These are phyloP conservation scores for Chelmon rostratus DNA, from an alignment of 2,797 vertebrate species.

Conservation along the genomic window DNA sequence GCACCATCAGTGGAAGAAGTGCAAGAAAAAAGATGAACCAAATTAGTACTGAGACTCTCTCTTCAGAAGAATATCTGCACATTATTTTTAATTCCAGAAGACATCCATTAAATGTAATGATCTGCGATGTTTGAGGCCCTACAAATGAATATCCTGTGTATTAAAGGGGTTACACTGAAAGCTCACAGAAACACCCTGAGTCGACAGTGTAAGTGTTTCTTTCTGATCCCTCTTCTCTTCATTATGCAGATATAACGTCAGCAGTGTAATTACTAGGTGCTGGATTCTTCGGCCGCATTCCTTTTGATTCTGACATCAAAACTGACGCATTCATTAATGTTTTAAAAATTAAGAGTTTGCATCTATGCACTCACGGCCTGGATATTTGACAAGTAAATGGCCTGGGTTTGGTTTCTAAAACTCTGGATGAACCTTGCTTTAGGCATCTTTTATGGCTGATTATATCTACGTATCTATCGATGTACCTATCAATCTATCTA, in stretches of 20 bases:
- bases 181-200: background rate
- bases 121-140: background rate
- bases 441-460: conserved; percentile 16
- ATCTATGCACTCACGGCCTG: conserved; percentile 30
- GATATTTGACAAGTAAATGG: conserved; percentile 40
- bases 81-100: background rate
- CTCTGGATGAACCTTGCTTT: conserved; percentile 30
- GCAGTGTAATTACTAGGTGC: conserved; percentile 48
- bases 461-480: background rate
- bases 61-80: background rate
- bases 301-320: conserved; percentile 62
- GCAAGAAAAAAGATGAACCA: background rate
- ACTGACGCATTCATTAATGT: conserved; percentile 54
- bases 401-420: conserved; percentile 38
- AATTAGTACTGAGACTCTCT: background rate
- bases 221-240: conserved; percentile 24
- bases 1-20: background rate
- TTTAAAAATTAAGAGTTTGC: conserved; percentile 51
- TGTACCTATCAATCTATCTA: conserved; percentile 11
- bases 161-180: background rate
- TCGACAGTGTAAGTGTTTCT: conserved; percentile 11
- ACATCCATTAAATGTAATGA: background rate
- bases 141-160: background rate
- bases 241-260: conserved; percentile 18
- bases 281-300: conserved; percentile 22